These are phyloP conservation scores for Erebia ligea DNA, from an alignment of 2,888 invertebrate genomes.

Conservation along the genomic window DNA sequence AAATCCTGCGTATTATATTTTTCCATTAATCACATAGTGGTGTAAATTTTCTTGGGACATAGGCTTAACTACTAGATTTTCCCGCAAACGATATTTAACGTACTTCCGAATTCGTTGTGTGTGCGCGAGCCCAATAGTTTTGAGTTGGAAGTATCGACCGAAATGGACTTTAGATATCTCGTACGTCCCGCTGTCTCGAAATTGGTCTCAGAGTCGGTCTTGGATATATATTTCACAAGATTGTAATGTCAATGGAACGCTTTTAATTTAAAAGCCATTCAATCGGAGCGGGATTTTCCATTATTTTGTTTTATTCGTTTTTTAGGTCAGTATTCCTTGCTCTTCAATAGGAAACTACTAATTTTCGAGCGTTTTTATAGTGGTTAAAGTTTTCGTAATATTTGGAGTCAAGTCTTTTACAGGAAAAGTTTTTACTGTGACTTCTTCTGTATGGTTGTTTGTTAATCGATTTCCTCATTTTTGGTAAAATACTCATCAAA, in stretches of 20 bases:
- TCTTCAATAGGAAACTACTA: slow-evolving; percentile 8
- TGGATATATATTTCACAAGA: slow-evolving; percentile 31
- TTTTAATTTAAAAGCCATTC: slow-evolving; percentile 32
- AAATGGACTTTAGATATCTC: slow-evolving; percentile 37
- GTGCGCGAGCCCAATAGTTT: not conserved
- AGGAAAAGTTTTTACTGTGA: not conserved
- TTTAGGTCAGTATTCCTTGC: slow-evolving; percentile 9
- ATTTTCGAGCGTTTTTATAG: not conserved
- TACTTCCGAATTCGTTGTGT: not conserved
- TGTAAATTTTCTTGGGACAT: too few relatives aligned
- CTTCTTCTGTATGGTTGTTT: too few relatives aligned
- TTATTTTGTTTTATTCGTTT: slow-evolving; percentile 16
- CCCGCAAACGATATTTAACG: not conserved
- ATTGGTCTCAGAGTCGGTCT: slow-evolving; percentile 18
- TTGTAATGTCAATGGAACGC: slow-evolving; percentile 31
- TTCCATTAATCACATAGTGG: too few relatives aligned
- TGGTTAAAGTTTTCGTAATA: not conserved
- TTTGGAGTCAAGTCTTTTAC: not conserved
- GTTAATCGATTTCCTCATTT: too few relatives aligned
- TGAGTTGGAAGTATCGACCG: slow-evolving; percentile 27
- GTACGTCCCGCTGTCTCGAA: slow-evolving; percentile 22
- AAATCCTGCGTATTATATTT: too few relatives aligned
- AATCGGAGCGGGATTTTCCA: slow-evolving; percentile 13
- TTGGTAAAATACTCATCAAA: too few relatives aligned
- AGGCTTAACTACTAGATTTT: not conserved